These are phyloP conservation scores for Dasysyrphus tricinctus DNA, from an alignment of 2,888 invertebrate genomes.

Conservation along the genomic window DNA sequence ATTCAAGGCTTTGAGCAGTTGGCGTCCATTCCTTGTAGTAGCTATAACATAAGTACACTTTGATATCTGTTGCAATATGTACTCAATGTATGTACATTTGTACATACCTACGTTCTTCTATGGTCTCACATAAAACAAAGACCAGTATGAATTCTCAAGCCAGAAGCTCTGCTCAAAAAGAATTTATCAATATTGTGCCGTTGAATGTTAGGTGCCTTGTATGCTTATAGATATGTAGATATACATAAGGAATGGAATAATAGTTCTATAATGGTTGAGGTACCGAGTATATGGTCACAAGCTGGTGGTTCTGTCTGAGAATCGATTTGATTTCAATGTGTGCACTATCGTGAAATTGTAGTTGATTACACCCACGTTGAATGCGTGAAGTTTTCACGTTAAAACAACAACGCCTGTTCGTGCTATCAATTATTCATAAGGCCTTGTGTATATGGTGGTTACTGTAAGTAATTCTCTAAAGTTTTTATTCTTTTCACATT, in stretches of 20 bases:
- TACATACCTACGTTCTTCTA: background rate
- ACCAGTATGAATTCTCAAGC: background rate
- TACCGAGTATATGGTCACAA: too few relatives aligned
- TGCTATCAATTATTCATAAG: conserved; percentile 73
- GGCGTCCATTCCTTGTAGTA: conserved; percentile 1
- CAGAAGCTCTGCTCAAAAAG: conserved; percentile 10
- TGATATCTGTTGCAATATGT: background rate
- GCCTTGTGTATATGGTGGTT: conserved; percentile 44
- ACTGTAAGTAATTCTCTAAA: conserved; percentile 58
- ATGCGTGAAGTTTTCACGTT: conserved; percentile 66
- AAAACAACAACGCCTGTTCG: conserved; percentile 70
- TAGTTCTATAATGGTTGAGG: conserved; percentile 10
- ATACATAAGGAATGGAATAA: background rate
- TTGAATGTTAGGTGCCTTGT: background rate
- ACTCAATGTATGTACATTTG: conserved; percentile 24
- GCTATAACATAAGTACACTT: background rate
- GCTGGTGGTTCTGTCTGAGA: conserved; percentile 13
- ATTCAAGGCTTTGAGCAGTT: conserved; percentile 61
- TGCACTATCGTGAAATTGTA: conserved; percentile 45
- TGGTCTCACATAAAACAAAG: background rate
- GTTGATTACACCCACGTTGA: conserved; percentile 67
- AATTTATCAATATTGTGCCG: conserved; percentile 19
- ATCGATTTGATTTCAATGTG: conserved; percentile 13
- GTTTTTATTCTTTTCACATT: conserved; percentile 30
- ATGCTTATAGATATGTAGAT: background rate